Base-by-base conservation (phyloP, 2,888 invertebrate species). In the Leptodirus hochenwartii region DNA sequence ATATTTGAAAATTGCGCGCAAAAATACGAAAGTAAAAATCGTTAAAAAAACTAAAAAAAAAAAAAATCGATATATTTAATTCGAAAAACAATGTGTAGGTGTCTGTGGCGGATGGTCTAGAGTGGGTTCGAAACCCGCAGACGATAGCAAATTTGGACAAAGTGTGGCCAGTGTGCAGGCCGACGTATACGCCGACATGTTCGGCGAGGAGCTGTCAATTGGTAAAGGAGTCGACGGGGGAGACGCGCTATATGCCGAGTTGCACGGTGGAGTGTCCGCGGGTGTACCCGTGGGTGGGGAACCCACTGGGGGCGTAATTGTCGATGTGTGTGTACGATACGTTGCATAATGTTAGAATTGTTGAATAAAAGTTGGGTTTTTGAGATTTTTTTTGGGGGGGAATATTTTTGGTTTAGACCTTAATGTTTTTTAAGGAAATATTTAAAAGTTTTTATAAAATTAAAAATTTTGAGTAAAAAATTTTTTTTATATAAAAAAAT, bases 61-160 rank as follows among this genome's bases (percentile, higher is more conserved):
- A 5, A 10, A 6, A 28, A 22, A 25, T 27, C 33, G 4, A 10
- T 17, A 9, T n/a, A 16, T 16, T 27, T 10, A 6, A 6, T 6
- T 9, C 25, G 15, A 22, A 13, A 14, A 9, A 15, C 10, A 6
- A 9, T 31, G 15, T 12, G 12, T 33, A 15, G 22, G 23, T 24
- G 14, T 3, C 28, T 30, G 43, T 56, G 1, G 41, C 45, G 5
- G 59, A 62, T 37, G 65, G 64, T 1, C 45, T 69, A 5, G 58
- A 69, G 25, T 71, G 69, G 69, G 52, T 66, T 0, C 55, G 58
- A 41, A 53, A 64, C 30, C 69, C 71, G 1, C 43, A 58, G 0
- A 53, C 61, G 1, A 12, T 66, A 1, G 35, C 48, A 2, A 48
- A 57, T 29, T 41, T 64, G 37, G 38, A 22, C 15, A 31, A 25